phyloP scores from a whole-genome alignment of 1,140 invertebrate genomes.

The Vanessa atalanta region DNA sequence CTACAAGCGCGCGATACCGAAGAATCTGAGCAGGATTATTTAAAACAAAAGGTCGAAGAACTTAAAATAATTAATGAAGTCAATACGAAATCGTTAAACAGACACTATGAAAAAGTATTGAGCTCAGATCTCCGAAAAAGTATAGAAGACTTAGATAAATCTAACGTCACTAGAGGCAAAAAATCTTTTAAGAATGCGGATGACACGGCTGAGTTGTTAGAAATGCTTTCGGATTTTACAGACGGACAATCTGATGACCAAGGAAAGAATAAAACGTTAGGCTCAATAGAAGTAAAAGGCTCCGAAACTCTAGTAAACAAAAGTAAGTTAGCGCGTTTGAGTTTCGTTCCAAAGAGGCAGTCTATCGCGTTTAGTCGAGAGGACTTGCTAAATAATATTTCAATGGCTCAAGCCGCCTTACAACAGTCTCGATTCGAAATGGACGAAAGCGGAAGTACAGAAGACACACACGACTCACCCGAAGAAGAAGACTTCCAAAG shows the following conservation, averaged over 20 bases:
- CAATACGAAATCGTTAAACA: slow-evolving; percentile 34
- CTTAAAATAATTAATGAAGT: slow-evolving; percentile 29
- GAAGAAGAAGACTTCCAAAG: slow-evolving; percentile 26
- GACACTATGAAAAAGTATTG: slow-evolving; percentile 39
- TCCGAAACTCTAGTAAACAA: slow-evolving; percentile 8
- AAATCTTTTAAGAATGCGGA: slow-evolving; percentile 54
- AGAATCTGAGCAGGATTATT: slow-evolving; percentile 26
- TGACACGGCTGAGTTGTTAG: slow-evolving; percentile 61
- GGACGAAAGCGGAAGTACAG: slow-evolving; percentile 47
- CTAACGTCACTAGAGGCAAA: slow-evolving; percentile 18
- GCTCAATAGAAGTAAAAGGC: not conserved
- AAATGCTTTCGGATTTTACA: slow-evolving; percentile 64
- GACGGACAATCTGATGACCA: slow-evolving; percentile 40
- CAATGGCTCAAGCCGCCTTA: slow-evolving; percentile 56
- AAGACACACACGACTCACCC: slow-evolving; percentile 40
- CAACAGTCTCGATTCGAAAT: slow-evolving; percentile 50
- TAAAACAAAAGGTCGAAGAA: slow-evolving; percentile 40
- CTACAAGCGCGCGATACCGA: slow-evolving; percentile 27
- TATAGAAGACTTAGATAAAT: slow-evolving; percentile 15
- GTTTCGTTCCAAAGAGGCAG: slow-evolving; percentile 48
- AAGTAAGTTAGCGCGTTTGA: slow-evolving; percentile 44
- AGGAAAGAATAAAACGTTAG: not conserved
- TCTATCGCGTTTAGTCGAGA: slow-evolving; percentile 61
- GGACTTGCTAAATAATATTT: slow-evolving; percentile 60
- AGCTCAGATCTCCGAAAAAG: no score